Conservation (phyloP, 2,113 vertebrate genomes). For the Raphicerus campestris region DNA sequence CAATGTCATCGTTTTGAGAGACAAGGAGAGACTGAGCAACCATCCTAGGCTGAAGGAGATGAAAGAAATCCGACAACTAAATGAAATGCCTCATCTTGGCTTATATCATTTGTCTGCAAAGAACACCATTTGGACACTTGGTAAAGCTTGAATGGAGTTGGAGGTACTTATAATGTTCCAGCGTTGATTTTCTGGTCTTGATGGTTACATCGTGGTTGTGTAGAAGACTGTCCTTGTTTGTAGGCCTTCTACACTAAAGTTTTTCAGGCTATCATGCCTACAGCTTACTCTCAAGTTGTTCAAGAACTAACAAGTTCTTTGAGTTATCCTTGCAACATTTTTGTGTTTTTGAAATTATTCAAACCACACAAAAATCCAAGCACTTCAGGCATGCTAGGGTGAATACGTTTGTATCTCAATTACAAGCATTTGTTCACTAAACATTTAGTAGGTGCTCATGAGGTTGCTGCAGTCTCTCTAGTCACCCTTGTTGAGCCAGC, state of each 20-base stretch:
- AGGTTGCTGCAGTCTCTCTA: too few species aligned
- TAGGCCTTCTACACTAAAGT: not conserved
- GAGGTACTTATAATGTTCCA: not conserved
- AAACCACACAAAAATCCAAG: not conserved
- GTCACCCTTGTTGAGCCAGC: not conserved
- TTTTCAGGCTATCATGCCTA: not conserved
- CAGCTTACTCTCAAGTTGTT: not conserved
- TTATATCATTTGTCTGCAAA: not conserved
- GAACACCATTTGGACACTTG: not conserved
- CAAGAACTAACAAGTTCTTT: not conserved
- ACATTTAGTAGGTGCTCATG: too few species aligned
- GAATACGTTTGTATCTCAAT: not conserved
- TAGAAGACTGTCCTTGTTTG: not conserved
- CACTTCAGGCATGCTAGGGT: not conserved
- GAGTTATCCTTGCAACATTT: not conserved
- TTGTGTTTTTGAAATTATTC: not conserved
- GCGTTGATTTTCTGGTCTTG: not conserved
- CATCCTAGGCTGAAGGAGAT: not conserved
- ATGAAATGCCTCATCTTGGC: not conserved
- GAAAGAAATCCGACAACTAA: not conserved
- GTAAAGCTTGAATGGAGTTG: not conserved
- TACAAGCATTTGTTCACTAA: not conserved
- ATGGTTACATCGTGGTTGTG: not conserved
- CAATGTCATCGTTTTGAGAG: not conserved
- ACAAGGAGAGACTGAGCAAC: not conserved